phyloP scores from a whole-genome alignment of 2,113 vertebrate species.

The Ceyx margarethae region DNA sequence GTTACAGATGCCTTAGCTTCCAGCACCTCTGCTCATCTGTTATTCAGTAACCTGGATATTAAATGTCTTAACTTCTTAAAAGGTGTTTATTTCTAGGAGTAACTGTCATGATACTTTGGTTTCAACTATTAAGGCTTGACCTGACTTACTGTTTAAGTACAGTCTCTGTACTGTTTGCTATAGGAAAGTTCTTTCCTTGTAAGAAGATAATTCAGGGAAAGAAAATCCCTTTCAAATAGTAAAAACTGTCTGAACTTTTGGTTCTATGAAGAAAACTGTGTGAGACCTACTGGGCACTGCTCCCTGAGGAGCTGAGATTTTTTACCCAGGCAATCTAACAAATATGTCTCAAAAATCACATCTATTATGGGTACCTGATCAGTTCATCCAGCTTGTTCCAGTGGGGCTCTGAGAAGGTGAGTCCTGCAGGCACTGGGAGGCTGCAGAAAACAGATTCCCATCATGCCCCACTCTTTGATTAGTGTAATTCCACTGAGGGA shows the following conservation, averaged over 20 bases:
- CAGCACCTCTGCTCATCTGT: not conserved
- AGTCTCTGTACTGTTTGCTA: not conserved
- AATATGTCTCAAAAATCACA: not conserved
- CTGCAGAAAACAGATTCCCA: not conserved
- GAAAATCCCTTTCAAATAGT: not conserved
- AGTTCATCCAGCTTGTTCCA: not conserved
- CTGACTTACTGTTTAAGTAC: not conserved
- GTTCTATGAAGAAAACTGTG: not conserved
- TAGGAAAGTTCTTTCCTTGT: not conserved
- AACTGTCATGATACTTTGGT: not conserved
- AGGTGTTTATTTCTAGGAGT: not conserved
- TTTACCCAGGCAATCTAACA: not conserved
- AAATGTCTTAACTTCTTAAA: slow-evolving; percentile 8
- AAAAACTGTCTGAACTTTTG: not conserved
- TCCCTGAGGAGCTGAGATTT: not conserved
- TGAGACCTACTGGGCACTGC: not conserved
- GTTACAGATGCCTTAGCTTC: not conserved
- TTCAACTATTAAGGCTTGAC: not conserved
- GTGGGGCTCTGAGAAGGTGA: not conserved
- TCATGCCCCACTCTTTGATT: not conserved
- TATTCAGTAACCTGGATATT: slow-evolving; percentile 15
- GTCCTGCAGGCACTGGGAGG: not conserved
- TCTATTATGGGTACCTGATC: not conserved
- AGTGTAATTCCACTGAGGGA: not conserved
- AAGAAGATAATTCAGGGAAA: not conserved